Conservation (phyloP, 2,888 invertebrate genomes). For the Andrena bicolor region DNA sequence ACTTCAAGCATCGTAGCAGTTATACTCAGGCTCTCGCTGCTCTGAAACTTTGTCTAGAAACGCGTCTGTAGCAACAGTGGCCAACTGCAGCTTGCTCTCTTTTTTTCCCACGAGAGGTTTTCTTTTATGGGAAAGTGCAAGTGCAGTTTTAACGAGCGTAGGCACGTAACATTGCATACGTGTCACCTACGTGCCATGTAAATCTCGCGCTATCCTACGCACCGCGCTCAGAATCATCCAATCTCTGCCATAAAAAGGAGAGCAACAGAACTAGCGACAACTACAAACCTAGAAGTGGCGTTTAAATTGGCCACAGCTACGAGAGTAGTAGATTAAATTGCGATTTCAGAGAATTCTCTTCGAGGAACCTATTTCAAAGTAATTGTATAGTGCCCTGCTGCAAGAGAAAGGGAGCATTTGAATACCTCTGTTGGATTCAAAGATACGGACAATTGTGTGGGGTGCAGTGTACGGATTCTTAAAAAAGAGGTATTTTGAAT, state of each 20-base stretch:
- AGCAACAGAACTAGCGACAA: constrained; percentile 10
- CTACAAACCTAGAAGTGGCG: not conserved
- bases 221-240: constrained; percentile 34
- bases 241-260: constrained; percentile 54
- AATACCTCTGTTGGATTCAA: no score
- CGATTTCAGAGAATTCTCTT: constrained; percentile 1
- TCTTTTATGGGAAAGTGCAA: constrained; percentile 55
- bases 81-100: constrained; percentile 28
- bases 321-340: not conserved
- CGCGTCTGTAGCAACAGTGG: constrained; percentile 10
- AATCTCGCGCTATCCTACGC: constrained; percentile 66
- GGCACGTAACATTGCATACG: constrained; percentile 55
- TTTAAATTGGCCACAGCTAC: constrained; percentile 8
- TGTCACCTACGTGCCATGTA: constrained; percentile 59
- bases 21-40: not conserved
- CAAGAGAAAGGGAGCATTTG: no score
- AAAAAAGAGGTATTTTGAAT: no score
- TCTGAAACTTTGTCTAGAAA: constrained; percentile 6
- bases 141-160: constrained; percentile 65
- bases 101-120: constrained; percentile 44
- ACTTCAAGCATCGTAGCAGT: constrained; percentile 2
- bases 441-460: no score
- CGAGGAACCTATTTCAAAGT: not conserved
- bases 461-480: no score
- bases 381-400: no score